Base-by-base conservation (phyloP, 2,113 vertebrate genomes). In the Rutilus rutilus region DNA sequence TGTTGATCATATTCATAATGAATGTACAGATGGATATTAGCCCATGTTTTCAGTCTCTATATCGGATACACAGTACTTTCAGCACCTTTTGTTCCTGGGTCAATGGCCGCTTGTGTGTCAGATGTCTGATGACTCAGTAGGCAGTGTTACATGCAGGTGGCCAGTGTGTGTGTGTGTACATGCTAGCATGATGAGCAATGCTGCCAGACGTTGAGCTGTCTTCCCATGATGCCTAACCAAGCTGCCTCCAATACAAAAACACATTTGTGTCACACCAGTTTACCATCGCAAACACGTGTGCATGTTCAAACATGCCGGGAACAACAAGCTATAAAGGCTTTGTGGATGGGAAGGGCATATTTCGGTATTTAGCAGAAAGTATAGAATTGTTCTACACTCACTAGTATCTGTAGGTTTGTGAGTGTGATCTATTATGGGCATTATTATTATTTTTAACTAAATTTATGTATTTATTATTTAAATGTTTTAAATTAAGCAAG, bases 101-200 rank as follows among this genome's bases (percentile, higher is more conserved):
- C 82, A 30, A 17, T 60, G 80, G 52, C n/a, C 21, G 45, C 62
- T 80, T 75, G 47, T 83, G 45, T 65, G 83, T 85, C 69, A 83
- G 62, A 80, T 80, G 76, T 54, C 47, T 59, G 57, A 19, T 57
- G 71, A 54, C 60, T 77, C 30, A 59, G 77, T 52, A 54, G 39
- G 21, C 78, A 45, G 12, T 67, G 50, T 73, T 67, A 59, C 15
- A 65, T 57, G 39, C 50, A 85, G 64, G 45, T 76, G 52, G 19
- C 25, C 12, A 10, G 14, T 75, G 75, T 60, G 33, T 73, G 73
- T 86, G 76, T 42, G 78, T 82, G 73, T 86, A 73, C 33, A 76
- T 82, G 47, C 12, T 52, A 19, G 78, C 64, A 80, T 47, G 11
- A 83, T 75, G 57, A 85, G 82, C 59, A 76, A 88, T 85, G 36